These are phyloP conservation scores for Anabacerthia variegaticeps DNA, from an alignment of 2,797 vertebrate genomes.

Conservation along the genomic window DNA sequence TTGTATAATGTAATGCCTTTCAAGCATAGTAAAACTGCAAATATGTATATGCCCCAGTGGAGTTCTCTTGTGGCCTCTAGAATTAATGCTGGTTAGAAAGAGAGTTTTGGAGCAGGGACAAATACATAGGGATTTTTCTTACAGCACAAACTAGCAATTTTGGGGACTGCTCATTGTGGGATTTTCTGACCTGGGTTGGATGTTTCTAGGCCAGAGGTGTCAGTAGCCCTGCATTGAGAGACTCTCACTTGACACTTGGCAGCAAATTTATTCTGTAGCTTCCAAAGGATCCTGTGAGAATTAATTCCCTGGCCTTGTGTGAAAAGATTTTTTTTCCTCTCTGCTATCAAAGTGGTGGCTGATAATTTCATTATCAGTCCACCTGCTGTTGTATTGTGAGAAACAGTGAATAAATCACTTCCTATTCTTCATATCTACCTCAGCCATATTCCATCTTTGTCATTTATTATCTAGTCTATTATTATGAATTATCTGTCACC, in stretches of 20 bases:
- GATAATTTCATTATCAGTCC: slow-evolving; percentile 37
- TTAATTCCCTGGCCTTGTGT: neutral
- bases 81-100: neutral
- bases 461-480: neutral
- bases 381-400: neutral
- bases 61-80: neutral
- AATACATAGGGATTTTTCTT: neutral
- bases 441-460: slow-evolving; percentile 10
- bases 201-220: neutral
- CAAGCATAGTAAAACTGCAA: neutral
- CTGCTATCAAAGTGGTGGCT: neutral
- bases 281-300: neutral
- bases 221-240: neutral
- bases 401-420: slow-evolving; percentile 26
- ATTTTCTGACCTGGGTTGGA: neutral
- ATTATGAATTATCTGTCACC: slow-evolving; percentile 11
- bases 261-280: neutral
- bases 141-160: neutral
- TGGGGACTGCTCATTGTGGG: accelerated
- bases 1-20: neutral
- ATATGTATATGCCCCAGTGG: accelerated
- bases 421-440: neutral
- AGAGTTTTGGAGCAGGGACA: neutral
- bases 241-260: neutral
- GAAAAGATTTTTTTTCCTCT: neutral